These are phyloP conservation scores for Porites cylindrica DNA, from an alignment of 92 coral and sea anemone genomes.

Conservation along the genomic window DNA sequence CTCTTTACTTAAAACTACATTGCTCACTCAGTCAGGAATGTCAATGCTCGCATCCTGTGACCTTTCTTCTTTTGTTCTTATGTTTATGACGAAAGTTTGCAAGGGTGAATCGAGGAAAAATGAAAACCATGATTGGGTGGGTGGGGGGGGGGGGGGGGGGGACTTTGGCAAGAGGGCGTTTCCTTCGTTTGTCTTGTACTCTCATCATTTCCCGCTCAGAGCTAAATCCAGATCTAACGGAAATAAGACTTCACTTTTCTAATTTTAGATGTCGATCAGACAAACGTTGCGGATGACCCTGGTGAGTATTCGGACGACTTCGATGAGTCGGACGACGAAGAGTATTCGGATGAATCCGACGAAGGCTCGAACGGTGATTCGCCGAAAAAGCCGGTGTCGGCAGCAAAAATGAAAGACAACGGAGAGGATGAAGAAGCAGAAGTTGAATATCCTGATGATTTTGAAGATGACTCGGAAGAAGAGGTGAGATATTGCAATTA, in stretches of 20 bases:
- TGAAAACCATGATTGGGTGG: neutral
- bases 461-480: conserved; percentile 91
- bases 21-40: neutral
- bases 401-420: conserved; percentile 46
- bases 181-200: neutral
- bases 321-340: conserved; percentile 84
- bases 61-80: neutral
- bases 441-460: conserved; percentile 82
- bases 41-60: no score
- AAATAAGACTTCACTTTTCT: neutral
- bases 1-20: no score
- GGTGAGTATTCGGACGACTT: conserved; percentile 95
- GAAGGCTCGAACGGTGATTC: conserved; percentile 65
- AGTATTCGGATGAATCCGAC: conserved; percentile 90
- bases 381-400: conserved; percentile 66
- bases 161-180: neutral
- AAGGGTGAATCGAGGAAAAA: neutral
- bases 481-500: conserved; percentile 34
- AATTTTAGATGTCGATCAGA: conserved; percentile 33
- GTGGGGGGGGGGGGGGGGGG: no score
- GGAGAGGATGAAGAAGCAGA: conserved; percentile 44
- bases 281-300: conserved; percentile 54
- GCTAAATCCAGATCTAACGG: neutral
- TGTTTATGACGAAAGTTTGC: neutral
- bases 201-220: neutral